Evolutionary conservation across 2,113 vertebrate genomes (phyloP), one percentile per base, ranked within the genome.

Genomic region (Channa argus): DNA sequence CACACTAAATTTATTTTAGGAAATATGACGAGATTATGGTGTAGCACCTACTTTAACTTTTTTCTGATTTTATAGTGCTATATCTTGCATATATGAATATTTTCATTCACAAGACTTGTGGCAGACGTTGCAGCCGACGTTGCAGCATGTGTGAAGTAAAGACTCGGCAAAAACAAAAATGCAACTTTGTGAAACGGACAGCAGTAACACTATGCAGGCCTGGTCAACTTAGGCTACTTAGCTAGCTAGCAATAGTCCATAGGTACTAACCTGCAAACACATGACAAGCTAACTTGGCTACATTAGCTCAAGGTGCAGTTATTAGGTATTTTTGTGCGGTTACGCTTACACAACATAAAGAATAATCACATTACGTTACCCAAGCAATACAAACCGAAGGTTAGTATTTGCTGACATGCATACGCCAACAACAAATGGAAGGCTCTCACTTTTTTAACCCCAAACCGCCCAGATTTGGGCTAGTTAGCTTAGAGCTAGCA

Each of bases 201-300:
- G 66, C 65, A 79, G 47, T 33, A 70, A 78, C 54, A 78, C 62
- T 78, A 74, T 76, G 67, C 80, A 93, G 94, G 93, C 94, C 94
- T 74, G 85, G 62, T 46, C 83, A 87, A 92, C 88, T 86, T 84
- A 44, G 71, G 89, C 89, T 88, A 89, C 77, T 84, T 84, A 88
- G 89, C 89, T 50, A 78, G 87, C 84, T 90, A 92, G 87, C 88
- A 51, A 9, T 6, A 46, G 49, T 79, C 86, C 44, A 60, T 76
- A 88, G 79, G 73, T 83, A 68, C 54, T 44, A 83, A 86, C 83
- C 83, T 90, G 81, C 69, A 80, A 53, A 83, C 87, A 89, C 83
- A 91, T 83, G 80, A 88, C 79, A 70, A 79, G 91, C 90, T 91
- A 92, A 86, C 84, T 71, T 63, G 69, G 90, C 87, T 88, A 89